Percentiles rank a stretch among this genome's conserved stretches.
Conservation (phyloP, 2,797 vertebrate genomes). For the Dicrostonyx torquatus region DNA sequence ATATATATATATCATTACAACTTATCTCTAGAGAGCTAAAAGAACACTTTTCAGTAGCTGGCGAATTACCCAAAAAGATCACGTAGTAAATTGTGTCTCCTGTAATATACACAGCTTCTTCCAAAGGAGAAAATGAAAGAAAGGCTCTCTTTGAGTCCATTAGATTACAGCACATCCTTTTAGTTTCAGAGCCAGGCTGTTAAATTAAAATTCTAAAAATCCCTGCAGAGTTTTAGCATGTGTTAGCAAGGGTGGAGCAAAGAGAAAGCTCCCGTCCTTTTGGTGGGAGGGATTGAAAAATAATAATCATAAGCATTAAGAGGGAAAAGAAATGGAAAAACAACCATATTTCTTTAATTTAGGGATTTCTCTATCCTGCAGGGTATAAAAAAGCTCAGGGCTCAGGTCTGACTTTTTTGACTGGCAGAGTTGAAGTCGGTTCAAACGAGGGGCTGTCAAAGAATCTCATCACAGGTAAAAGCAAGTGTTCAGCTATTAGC, state of each 20-base stretch:
- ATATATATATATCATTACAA: neutral
- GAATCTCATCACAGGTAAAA: constrained; percentile 16
- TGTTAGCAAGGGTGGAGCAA: constrained; percentile 10
- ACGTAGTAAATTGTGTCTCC: constrained; percentile 52
- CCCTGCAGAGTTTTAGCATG: constrained; percentile 40
- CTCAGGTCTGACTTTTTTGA: constrained; percentile 50
- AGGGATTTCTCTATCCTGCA: neutral
- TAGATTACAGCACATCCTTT: constrained; percentile 56
- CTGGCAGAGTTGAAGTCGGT: neutral
- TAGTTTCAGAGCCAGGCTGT: constrained; percentile 62
- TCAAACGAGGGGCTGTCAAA: constrained; percentile 53
- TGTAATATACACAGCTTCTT: neutral
- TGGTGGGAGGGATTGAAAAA: neutral
- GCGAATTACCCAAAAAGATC: constrained; percentile 52
- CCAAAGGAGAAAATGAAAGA: constrained; percentile 58
- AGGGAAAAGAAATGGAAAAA: neutral
- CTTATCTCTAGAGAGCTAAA: constrained; percentile 63
- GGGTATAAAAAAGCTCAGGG: constrained; percentile 9
- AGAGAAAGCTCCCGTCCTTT: constrained; percentile 53
- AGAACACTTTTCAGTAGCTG: constrained; percentile 59
- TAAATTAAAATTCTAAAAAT: constrained; percentile 16
- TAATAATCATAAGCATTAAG: neutral
- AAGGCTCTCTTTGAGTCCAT: constrained; percentile 48
- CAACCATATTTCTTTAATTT: constrained; percentile 8
- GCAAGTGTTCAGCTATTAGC: neutral